phyloP scores from a whole-genome alignment of 2,797 vertebrate species.

The Mormyrus hasselquistii region DNA sequence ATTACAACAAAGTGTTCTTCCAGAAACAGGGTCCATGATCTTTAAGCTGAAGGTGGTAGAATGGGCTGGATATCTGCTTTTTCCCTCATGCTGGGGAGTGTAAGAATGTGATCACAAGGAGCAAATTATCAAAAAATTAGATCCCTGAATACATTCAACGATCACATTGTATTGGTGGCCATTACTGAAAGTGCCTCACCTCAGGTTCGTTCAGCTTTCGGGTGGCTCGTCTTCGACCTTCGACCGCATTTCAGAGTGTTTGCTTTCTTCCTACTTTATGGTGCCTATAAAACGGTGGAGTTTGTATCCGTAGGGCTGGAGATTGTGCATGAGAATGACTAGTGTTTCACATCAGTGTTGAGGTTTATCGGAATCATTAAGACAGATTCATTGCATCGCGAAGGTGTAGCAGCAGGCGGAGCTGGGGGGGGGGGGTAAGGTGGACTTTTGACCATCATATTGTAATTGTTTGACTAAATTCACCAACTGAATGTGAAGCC shows the following conservation, averaged over 20 bases:
- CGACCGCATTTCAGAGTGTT: not conserved
- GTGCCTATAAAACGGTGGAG: not conserved
- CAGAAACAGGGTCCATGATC: not conserved
- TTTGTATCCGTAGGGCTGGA: not conserved
- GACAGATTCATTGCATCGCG: not conserved
- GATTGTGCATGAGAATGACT: not conserved
- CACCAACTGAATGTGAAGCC: not conserved
- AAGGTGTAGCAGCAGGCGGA: not conserved
- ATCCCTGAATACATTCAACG: not conserved
- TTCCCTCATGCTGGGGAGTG: not conserved
- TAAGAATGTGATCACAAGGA: not conserved
- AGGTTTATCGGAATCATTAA: not conserved
- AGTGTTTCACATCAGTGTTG: not conserved
- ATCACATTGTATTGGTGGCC: not conserved
- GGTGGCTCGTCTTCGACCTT: not conserved
- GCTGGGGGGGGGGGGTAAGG: not conserved
- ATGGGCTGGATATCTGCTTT: not conserved
- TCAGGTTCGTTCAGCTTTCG: not conserved
- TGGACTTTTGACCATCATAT: not conserved
- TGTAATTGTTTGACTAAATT: not conserved
- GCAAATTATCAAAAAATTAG: not conserved
- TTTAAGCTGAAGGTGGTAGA: not conserved
- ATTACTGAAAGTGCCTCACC: not conserved
- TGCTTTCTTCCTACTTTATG: slow-evolving; percentile 11
- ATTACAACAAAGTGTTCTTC: not conserved